Percentiles rank a stretch among this genome's conserved stretches.
These are phyloP conservation scores for Phenganax marumi DNA, from an alignment of 92 coral and sea anemone genomes.

Conservation along the genomic window DNA sequence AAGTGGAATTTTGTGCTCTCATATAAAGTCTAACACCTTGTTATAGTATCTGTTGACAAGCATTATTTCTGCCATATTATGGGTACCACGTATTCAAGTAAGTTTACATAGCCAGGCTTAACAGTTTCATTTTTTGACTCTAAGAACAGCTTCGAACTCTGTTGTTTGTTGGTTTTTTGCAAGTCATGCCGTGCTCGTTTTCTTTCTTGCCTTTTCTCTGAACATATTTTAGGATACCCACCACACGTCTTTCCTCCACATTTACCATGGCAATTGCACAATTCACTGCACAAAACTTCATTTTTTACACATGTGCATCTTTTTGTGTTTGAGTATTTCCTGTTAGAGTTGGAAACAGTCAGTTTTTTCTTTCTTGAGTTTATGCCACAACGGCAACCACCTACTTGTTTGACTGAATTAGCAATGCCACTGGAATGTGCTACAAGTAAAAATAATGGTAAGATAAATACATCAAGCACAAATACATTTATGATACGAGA, in stretches of 20 bases:
- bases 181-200: constrained; percentile 44
- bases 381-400: constrained; percentile 48
- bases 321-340: constrained; percentile 38
- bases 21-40: background rate
- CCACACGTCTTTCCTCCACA: constrained; percentile 37
- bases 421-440: background rate
- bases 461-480: background rate
- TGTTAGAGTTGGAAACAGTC: constrained; percentile 4
- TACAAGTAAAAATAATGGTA: too few species aligned
- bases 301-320: constrained; percentile 46
- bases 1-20: background rate
- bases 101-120: constrained; percentile 38
- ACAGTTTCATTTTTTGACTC: constrained; percentile 43
- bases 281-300: constrained; percentile 31
- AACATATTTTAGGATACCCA: constrained; percentile 5
- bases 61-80: background rate
- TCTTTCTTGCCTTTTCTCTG: constrained; percentile 28
- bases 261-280: constrained; percentile 52
- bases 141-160: constrained; percentile 29
- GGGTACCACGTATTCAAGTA: constrained; percentile 44
- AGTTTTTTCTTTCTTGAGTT: constrained; percentile 32
- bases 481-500: background rate
- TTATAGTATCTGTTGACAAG: background rate
- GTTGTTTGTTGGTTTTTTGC: constrained; percentile 36
- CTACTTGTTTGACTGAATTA: background rate